Percentiles rank a stretch among this genome's conserved stretches.
Evolutionary conservation across 2,888 invertebrate species (phyloP).

Genomic region (Agonopterix alstromeriana): DNA sequence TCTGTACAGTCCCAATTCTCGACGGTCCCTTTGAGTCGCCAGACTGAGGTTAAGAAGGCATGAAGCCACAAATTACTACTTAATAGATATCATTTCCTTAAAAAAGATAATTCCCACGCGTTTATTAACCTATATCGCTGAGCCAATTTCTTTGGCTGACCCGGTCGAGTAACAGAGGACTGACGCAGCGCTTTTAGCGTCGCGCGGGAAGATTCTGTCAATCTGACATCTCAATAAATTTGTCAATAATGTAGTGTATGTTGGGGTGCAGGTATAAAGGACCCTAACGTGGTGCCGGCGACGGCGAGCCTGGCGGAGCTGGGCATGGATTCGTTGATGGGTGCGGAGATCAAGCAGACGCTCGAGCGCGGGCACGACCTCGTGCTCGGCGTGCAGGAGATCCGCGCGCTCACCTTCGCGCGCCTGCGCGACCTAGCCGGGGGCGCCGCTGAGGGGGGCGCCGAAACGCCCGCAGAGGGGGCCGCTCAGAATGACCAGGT

Average conservation of each 20-base stretch:
- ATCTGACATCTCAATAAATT: background rate
- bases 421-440: conserved; percentile 79
- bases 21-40: no score
- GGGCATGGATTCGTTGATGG: conserved; percentile 99
- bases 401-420: conserved; percentile 88
- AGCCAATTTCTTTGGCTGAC: no score
- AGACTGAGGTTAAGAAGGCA: no score
- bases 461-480: conserved; percentile 13
- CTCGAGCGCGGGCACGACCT: conserved; percentile 95
- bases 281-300: conserved; percentile 84
- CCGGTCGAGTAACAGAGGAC: no score
- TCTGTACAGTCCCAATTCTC: no score
- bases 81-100: no score
- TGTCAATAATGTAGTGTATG: background rate
- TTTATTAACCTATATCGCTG: no score
- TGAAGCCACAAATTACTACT: no score
- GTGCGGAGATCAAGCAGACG: conserved; percentile 98
- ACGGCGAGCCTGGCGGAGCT: conserved; percentile 92
- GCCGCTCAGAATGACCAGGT: conserved; percentile 1
- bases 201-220: no score
- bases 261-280: conserved; percentile 83
- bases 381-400: conserved; percentile 93
- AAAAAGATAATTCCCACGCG: no score
- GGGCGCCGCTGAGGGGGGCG: conserved; percentile 16
- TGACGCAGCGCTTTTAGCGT: no score